These are phyloP conservation scores for Formicarius rufipectus DNA, from an alignment of 2,113 vertebrate genomes.

Conservation along the genomic window DNA sequence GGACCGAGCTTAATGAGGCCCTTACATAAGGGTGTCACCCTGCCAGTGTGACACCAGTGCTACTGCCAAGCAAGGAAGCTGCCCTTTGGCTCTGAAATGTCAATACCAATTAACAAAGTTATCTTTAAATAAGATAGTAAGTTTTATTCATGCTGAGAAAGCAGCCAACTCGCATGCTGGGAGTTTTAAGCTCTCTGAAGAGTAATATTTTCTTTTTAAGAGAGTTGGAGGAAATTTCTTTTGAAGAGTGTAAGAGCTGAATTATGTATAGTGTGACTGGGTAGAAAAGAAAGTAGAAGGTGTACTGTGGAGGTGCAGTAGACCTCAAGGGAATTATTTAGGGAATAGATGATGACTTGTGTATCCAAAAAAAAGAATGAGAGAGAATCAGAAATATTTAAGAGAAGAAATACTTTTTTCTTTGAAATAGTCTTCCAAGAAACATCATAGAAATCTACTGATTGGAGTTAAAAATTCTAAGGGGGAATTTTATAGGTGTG, in stretches of 20 bases:
- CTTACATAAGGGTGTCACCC: neutral
- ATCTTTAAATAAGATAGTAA: neutral
- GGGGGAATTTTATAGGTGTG: neutral
- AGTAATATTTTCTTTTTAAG: neutral
- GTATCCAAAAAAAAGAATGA: neutral
- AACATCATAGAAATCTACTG: neutral
- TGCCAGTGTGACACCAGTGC: neutral
- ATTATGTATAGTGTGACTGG: neutral
- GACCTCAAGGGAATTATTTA: neutral
- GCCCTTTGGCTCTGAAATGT: neutral
- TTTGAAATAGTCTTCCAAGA: neutral
- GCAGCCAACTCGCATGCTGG: neutral
- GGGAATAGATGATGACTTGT: neutral
- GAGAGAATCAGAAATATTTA: neutral
- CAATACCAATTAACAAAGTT: conserved; percentile 11
- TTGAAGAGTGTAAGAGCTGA: neutral
- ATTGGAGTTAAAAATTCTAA: neutral
- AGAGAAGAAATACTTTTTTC: neutral
- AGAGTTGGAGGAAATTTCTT: neutral
- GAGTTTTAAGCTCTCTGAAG: neutral
- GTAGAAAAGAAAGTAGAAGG: neutral
- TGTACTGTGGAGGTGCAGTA: neutral
- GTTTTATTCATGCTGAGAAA: neutral
- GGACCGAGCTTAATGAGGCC: neutral
- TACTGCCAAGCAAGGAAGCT: neutral